Evolutionary conservation across 2,888 invertebrate species (phyloP), one percentile per base, ranked within the genome.

Genomic region (Arge pagana): DNA sequence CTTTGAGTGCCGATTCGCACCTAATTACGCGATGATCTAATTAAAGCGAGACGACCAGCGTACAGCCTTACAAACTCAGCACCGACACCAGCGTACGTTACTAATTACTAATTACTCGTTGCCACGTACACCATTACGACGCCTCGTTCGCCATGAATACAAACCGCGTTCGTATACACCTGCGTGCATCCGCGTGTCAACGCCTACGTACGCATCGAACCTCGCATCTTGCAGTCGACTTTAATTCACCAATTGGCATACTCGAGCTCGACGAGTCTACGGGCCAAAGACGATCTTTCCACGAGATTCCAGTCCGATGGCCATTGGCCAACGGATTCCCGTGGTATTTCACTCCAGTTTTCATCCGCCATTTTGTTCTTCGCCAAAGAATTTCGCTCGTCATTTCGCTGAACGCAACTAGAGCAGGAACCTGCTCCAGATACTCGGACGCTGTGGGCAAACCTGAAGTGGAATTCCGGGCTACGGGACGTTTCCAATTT

Each of bases 71-170:
- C 41, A 42, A 48, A 54, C 45, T 54, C 54, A 51, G 51, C 48
- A 45, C 54, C 55, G 57, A 56, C 59, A 54, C n/a, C 57, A 48
- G 52, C 57, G 55, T n/a, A n/a, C 53, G 55, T 56, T 58, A 56
- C 59, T 62, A 64, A 66, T 66, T 65, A 62, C 63, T 62, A 64
- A 65, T 66, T 64, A 63, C 61, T 64, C 65, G 58, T 66, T 63
- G 63, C 58, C 58, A 56, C 55, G 58, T 24, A 40, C 26, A 40
- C 11, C 26, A 37, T 37, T 5, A 13, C n/a, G 8, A 16, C 36
- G 3, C 23, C 6, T 8, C 39, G 23, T 23, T 23, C 18, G 11
- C 13, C n/a, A 10, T 8, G 39, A 6, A 2, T n/a, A 11, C 7
- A 3, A 18, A 7, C n/a, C n/a, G n/a, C n/a, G n/a, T n/a, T n/a